These are phyloP conservation scores for Chaitophorus viminalis DNA, from an alignment of 2,888 invertebrate species.

Conservation along the genomic window DNA sequence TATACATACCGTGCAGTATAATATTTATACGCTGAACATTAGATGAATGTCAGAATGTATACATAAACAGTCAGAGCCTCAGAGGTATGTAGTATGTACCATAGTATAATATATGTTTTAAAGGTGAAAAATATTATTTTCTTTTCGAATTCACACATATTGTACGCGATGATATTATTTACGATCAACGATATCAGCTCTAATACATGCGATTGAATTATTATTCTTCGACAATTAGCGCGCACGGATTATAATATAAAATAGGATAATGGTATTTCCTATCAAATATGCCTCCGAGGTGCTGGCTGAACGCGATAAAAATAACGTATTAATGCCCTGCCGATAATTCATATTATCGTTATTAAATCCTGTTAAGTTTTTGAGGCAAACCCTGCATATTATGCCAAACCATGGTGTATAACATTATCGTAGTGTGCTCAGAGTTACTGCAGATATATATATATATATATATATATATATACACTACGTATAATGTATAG, in stretches of 20 bases:
- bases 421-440: too few relatives aligned
- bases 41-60: too few relatives aligned
- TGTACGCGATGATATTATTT: too few relatives aligned
- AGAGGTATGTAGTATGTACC: too few relatives aligned
- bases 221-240: background rate
- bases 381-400: background rate
- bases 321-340: background rate
- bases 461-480: too few relatives aligned
- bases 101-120: too few relatives aligned
- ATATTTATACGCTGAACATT: too few relatives aligned
- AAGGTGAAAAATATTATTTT: too few relatives aligned
- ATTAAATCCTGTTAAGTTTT: conserved; percentile 3
- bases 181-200: background rate
- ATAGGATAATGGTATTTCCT: background rate
- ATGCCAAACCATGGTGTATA: background rate
- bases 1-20: too few relatives aligned
- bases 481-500: background rate
- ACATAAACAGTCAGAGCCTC: too few relatives aligned
- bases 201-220: background rate
- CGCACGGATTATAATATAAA: background rate
- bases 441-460: background rate
- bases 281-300: background rate
- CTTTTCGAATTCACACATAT: too few relatives aligned
- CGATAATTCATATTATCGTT: background rate
- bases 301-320: background rate